Evolutionary conservation across 2,113 vertebrate genomes (phyloP).

Genomic region (Meles meles): DNA sequence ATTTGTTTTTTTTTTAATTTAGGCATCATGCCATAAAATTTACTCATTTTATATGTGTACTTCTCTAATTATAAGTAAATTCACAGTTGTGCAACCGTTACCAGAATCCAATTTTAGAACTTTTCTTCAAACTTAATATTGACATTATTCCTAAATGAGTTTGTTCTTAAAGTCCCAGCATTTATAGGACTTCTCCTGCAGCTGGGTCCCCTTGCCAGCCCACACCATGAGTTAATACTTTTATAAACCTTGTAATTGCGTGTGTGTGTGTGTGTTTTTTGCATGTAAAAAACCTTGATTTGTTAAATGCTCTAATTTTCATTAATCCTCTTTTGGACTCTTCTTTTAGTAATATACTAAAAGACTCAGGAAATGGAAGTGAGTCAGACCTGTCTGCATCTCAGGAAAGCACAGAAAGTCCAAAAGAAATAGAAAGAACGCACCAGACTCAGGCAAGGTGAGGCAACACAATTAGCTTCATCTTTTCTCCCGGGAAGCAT

Average conservation of each 20-base stretch:
- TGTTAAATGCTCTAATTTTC: background rate
- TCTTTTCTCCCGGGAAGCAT: accelerated
- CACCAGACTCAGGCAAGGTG: background rate
- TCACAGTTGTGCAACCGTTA: background rate
- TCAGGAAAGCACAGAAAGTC: background rate
- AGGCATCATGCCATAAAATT: background rate
- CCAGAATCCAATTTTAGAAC: background rate
- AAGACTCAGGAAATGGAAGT: background rate
- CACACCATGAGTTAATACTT: no score
- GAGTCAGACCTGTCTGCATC: background rate
- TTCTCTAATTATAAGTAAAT: background rate
- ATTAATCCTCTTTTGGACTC: background rate
- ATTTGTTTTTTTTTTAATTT: background rate
- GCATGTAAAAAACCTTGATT: background rate
- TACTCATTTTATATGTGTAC: background rate
- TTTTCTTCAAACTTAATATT: background rate
- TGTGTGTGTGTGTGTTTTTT: background rate
- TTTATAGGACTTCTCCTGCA: background rate
- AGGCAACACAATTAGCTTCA: background rate
- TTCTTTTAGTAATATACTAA: background rate
- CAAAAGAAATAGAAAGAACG: background rate
- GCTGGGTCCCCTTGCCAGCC: background rate
- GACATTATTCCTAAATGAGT: background rate
- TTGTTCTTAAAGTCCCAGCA: background rate
- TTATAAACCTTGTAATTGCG: background rate